Evolutionary conservation across 1,140 invertebrate species (phyloP), one percentile per base, ranked within the genome.

Genomic region (Cydia pomonella): DNA sequence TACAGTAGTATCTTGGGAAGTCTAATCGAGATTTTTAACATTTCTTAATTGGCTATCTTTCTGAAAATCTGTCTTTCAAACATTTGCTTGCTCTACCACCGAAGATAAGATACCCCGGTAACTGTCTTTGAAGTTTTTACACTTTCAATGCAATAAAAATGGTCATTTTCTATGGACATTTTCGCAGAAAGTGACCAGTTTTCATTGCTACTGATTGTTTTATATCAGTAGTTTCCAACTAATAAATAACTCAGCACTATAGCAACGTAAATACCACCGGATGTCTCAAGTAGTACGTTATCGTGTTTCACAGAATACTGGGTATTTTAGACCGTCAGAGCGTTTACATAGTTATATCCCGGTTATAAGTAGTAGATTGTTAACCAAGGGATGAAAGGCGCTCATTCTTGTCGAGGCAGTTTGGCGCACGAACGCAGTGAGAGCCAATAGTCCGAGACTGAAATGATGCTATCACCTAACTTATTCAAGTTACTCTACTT

Each of bases 231-330:
- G 21, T 63, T 63, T 27, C 59, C 23, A 21, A 63, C 62, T 27
- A 63, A 63, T 63, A 63, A 63, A 63, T 27, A 27, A 27, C 25
- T 63, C 62, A 16, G 13, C 62, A 63, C 62, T 63, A 13, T 2
- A 63, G 16, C 18, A 53, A 63, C 62, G 62, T 25, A 63, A 63
- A 63, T 23, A 63, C 21, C 21, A 63, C 62, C 12, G 25, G 23
- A 63, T 63, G 23, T 62, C 21, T 62, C 53, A 62, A 62, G 21
- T 6, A 62, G n/a, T 21, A 62, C 9, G 53, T 62, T 62, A 25
- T 62, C 53, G n/a, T 62, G 13, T 62, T 62, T 21, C n/a, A 21
- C 18, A 62, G n/a, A 62, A 47, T 3, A 47, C 12, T 47, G 10
- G 7, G 44, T 47, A 47, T 5, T 47, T 47, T 4, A 3, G 7